Evolutionary conservation across 2,113 vertebrate species (phyloP).

Genomic region (Pseudorectes ferrugineus): DNA sequence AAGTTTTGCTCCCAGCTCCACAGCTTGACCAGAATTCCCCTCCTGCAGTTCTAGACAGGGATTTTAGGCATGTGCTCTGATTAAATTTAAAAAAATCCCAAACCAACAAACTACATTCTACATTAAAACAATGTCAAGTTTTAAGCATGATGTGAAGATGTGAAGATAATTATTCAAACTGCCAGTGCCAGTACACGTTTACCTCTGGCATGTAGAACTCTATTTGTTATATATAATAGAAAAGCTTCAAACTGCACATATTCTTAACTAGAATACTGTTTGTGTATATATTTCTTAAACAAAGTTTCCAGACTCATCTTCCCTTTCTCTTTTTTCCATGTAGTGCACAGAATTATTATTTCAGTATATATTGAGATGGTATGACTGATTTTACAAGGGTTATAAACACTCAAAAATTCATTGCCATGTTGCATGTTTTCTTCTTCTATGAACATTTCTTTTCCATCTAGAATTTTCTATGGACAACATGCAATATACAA

Average conservation of each 20-base stretch:
- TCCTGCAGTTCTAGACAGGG: background rate
- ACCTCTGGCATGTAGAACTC: background rate
- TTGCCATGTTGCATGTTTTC: background rate
- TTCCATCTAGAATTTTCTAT: background rate
- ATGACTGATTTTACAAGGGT: background rate
- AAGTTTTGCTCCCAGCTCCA: background rate
- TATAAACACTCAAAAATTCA: background rate
- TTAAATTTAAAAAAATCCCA: background rate
- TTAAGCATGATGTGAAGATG: background rate
- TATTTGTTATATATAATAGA: background rate
- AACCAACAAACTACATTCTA: background rate
- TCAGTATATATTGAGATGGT: background rate
- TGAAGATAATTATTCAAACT: background rate
- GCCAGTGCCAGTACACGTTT: fast-evolving
- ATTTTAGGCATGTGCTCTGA: background rate
- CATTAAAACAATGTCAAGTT: background rate
- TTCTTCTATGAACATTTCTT: background rate
- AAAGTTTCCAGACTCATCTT: background rate
- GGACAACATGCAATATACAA: background rate
- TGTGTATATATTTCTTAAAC: background rate
- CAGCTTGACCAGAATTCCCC: background rate
- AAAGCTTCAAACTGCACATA: background rate
- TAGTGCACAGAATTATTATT: background rate
- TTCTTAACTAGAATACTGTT: background rate
- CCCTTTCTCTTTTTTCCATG: background rate